Evolutionary conservation across 2,888 invertebrate genomes (phyloP).

Genomic region (Callinectes sapidus): DNA sequence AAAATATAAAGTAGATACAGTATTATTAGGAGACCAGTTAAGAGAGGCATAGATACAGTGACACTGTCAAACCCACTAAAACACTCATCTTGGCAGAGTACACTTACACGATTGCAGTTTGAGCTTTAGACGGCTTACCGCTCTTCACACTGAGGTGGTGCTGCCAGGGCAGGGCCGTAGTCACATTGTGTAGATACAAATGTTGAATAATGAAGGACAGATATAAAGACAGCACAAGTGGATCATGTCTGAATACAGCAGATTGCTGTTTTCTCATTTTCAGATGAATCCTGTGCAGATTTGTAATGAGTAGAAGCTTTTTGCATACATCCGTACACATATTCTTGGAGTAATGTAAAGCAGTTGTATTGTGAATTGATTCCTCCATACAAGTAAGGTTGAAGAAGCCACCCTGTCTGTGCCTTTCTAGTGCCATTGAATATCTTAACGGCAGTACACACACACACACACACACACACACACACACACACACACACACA

Average conservation of each 20-base stretch:
- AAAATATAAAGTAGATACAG: neutral
- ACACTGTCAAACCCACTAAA: neutral
- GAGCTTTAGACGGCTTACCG: neutral
- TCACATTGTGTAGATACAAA: neutral
- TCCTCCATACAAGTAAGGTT: neutral
- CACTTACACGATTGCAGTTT: neutral
- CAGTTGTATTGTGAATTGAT: constrained; percentile 28
- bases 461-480: constrained; percentile 23
- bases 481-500: neutral
- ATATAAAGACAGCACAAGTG: neutral
- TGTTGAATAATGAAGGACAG: neutral
- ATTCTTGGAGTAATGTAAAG: neutral
- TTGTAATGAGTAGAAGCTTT: neutral
- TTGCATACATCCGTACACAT: neutral
- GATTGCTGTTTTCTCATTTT: neutral
- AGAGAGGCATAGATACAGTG: neutral
- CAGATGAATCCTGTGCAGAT: neutral
- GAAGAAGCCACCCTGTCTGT: constrained; percentile 10
- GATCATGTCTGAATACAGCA: neutral
- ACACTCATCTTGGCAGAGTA: neutral
- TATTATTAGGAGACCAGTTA: neutral
- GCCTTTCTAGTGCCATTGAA: constrained; percentile 1
- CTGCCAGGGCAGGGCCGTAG: neutral
- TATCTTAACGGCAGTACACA: neutral
- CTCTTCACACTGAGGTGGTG: neutral